Conservation (phyloP, 2,888 invertebrate genomes). For the Microlaimidae sp. region DNA sequence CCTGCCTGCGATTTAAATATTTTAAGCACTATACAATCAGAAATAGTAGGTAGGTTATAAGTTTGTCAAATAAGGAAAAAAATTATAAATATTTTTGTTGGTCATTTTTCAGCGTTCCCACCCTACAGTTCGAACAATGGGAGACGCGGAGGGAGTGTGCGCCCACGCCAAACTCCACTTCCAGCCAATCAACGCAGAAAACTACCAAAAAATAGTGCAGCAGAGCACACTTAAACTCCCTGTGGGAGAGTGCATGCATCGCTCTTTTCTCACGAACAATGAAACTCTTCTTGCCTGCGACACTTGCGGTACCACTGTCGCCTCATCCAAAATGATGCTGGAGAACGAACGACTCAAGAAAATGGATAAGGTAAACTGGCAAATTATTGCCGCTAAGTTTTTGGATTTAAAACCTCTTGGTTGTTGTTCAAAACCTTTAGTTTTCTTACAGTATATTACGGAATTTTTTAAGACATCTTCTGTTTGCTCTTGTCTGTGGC, state of each 20-base stretch:
- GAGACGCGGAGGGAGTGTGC: neutral
- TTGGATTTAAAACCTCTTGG: too few species aligned
- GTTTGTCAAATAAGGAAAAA: too few species aligned
- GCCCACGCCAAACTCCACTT: constrained; percentile 9
- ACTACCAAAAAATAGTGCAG: neutral
- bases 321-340: constrained; percentile 10
- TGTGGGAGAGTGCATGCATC: constrained; percentile 13
- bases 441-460: too few species aligned
- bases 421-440: too few species aligned
- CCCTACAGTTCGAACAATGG: too few species aligned
- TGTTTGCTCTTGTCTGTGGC: too few species aligned
- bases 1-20: too few species aligned
- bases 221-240: neutral
- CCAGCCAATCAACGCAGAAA: neutral
- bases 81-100: neutral
- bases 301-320: constrained; percentile 6
- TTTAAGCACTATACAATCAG: too few species aligned
- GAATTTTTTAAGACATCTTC: too few species aligned
- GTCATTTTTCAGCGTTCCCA: neutral
- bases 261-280: constrained; percentile 12
- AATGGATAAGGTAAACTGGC: too few species aligned
- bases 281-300: constrained; percentile 10
- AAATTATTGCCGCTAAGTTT: too few species aligned
- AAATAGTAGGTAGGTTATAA: too few species aligned
- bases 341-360: constrained; percentile 3